Evolutionary conservation across 2,888 invertebrate genomes (phyloP).

Genomic region (Cistogaster globosa): DNA sequence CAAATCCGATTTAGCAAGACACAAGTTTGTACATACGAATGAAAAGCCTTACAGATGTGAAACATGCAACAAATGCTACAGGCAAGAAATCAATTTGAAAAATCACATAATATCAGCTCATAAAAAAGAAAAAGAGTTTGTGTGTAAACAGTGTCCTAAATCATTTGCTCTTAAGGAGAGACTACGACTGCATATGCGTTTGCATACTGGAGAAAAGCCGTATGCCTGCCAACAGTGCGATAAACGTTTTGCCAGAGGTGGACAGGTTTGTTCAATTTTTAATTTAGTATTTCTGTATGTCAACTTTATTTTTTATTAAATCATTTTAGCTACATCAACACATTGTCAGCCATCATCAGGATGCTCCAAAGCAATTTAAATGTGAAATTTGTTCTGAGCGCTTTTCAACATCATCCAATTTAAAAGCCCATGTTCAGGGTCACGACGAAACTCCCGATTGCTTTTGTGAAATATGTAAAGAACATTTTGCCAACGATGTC

Average conservation of each 20-base stretch:
- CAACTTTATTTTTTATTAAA: not conserved
- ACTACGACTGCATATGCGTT: constrained; percentile 88
- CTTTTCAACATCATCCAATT: constrained; percentile 87
- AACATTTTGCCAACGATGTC: constrained; percentile 89
- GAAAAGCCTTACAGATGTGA: constrained; percentile 86
- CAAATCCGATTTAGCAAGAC: constrained; percentile 87
- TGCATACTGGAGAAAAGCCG: constrained; percentile 89
- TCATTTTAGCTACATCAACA: constrained; percentile 85
- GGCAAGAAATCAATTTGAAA: constrained; percentile 86
- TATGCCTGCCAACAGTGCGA: constrained; percentile 86
- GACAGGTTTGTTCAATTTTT: constrained; percentile 84
- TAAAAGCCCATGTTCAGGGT: constrained; percentile 87
- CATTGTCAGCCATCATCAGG: constrained; percentile 86
- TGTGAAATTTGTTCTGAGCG: constrained; percentile 89
- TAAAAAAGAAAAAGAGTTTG: constrained; percentile 83
- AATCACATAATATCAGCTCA: constrained; percentile 84
- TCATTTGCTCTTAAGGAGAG: constrained; percentile 90
- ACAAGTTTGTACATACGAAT: constrained; percentile 87
- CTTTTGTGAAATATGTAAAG: constrained; percentile 91
- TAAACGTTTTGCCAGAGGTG: constrained; percentile 88
- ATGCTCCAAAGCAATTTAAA: constrained; percentile 86
- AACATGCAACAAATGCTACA: constrained; percentile 86
- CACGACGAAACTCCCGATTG: constrained; percentile 90
- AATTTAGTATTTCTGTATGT: too few species aligned
- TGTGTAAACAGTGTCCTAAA: constrained; percentile 90